Base-by-base conservation (phyloP, 2,888 invertebrate genomes). In the Torymus aiolomorphi region DNA sequence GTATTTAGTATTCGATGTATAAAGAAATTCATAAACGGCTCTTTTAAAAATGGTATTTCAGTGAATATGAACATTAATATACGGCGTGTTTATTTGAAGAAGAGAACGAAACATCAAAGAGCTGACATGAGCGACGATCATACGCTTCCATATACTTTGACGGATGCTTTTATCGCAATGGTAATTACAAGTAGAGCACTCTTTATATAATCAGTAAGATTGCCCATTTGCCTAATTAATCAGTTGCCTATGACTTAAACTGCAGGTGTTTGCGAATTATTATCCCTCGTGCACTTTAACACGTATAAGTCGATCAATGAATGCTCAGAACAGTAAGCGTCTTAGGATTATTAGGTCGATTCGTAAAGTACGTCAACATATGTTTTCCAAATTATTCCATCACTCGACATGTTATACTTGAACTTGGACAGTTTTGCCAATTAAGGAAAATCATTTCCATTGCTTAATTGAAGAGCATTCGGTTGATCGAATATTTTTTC, bases 171-270 rank as follows among this genome's bases (percentile, higher is more conserved):
- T 12, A 62, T 59, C 65, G 65, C 31, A 31, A 76, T 4, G 3
- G 2, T 51, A 77, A 67, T 67, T 67, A 13, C 13, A 67, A 72
- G 16, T 67, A 62, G 31, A 69, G 52, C 63, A 57, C 56, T 16
- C 11, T 74, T 24, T 62, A 57, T 31, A 56, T 62, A 73, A 69
- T 74, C 16, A 8, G 16, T 8, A 13, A 12, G 70, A 76, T 70
- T 76, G 69, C 54, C 66, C 70, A 63, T 63, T 63, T 76, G 63
- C 63, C 70, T 63, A 70, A 76, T 76, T 49, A 76, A 70, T 13
- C 20, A 62, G 13, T 56, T 63, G 18, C 56, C 70, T n/a, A 42
- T 5, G 49, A 70, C 69, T 69, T 62, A 54, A 12, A 11, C 24
- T 42, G 14, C 12, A 31, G 31, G 16, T 62, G 61, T 54, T 61